Conservation (phyloP, 2,113 vertebrate species). For the Ameiurus melas region DNA sequence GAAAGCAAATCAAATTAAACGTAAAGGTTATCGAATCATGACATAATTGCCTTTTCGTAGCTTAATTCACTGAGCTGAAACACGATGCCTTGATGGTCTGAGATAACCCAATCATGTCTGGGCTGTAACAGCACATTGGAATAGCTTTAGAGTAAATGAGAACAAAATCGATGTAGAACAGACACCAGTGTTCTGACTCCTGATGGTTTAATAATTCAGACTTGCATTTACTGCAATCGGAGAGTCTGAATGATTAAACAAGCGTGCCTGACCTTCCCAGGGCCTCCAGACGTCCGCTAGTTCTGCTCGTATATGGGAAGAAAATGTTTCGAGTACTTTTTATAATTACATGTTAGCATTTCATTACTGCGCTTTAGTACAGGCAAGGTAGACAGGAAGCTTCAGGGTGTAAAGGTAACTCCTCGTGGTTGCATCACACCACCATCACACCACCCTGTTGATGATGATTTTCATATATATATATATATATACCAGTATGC, state of each 20-base stretch:
- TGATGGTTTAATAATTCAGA: slow-evolving; percentile 50
- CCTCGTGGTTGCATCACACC: background rate
- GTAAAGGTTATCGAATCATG: slow-evolving; percentile 46
- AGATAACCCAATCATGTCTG: slow-evolving; percentile 44
- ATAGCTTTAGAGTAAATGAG: slow-evolving; percentile 41
- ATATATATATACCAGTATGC: too few relatives aligned
- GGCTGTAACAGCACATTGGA: slow-evolving; percentile 39
- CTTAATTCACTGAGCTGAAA: slow-evolving; percentile 41
- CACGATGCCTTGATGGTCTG: slow-evolving; percentile 31
- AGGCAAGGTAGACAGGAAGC: background rate
- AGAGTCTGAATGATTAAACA: slow-evolving; percentile 40
- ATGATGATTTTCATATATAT: background rate
- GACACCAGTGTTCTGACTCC: slow-evolving; percentile 27
- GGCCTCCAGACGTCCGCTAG: background rate
- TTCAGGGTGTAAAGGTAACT: too few relatives aligned
- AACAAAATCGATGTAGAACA: slow-evolving; percentile 38
- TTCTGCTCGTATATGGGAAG: background rate
- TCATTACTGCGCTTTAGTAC: background rate
- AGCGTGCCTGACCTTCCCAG: background rate
- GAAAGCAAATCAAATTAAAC: slow-evolving; percentile 40
- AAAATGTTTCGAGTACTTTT: background rate
- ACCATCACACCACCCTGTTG: too few relatives aligned
- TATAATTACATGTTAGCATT: background rate
- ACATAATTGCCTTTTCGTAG: slow-evolving; percentile 43
- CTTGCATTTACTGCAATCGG: slow-evolving; percentile 24